Evolutionary conservation across 2,113 vertebrate genomes (phyloP), one percentile per base, ranked within the genome.

Genomic region (Hippocampus barbouri): DNA sequence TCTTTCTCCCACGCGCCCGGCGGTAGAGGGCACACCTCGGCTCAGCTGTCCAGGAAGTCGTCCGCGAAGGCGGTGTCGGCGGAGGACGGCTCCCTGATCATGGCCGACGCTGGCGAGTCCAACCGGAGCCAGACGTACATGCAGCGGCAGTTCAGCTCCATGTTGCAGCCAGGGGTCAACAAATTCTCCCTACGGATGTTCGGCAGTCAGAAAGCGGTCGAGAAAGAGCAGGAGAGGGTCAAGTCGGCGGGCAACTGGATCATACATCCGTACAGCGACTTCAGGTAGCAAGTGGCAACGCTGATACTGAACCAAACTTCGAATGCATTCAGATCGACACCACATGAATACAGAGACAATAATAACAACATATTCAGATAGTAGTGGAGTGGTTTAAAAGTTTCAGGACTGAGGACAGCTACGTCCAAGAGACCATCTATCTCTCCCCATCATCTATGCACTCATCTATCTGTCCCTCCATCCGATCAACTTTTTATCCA

Each of bases 131-230:
- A 95, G 89, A 94, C 94, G 23, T 98, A 96, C 92, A 93, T 98
- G 96, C 97, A 98, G 91, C 92, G 95, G 74, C 97, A 98, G 91
- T 94, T 98, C 73, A 94, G 96, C 72, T 91, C 96, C 72, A 95
- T 98, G 94, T 94, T 98, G 30, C 96, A 98, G 90, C 97, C 97
- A 1, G 97, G 97, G 80, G 96, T 98, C 78, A 98, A 97, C 91
- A 98, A 98, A 88, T 98, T 98, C 93, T 98, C 96, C 78, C 92
- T 98, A 94, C 96, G 97, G 86, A 98, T 98, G 97, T 98, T 98
- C 84, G 97, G 97, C 70, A 98, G 96, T 82, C 96, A 98, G 88
- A 98, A 97, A 90, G 97, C 96, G 21, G 97, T 98, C 87, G 96
- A 98, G 78, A 88, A 94, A 25, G 97, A 98, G 67, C 96, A 98